Percentiles rank a stretch among this genome's conserved stretches.
Evolutionary conservation across 2,888 invertebrate genomes (phyloP).

Genomic region (Lathronympha strigana): DNA sequence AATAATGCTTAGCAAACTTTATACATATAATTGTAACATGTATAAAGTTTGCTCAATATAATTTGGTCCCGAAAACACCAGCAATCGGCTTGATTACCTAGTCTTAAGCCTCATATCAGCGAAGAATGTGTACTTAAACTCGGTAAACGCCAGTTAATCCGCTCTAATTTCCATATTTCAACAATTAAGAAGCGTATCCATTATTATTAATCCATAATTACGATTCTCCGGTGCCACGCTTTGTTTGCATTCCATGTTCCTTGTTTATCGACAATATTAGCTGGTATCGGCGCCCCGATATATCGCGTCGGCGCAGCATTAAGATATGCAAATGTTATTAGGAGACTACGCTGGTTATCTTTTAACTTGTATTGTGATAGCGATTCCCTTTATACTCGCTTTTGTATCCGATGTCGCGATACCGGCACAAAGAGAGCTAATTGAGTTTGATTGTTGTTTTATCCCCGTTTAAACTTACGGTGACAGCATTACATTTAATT

Average conservation of each 20-base stretch:
- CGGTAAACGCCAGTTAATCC: constrained; percentile 48
- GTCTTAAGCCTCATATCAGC: constrained; percentile 35
- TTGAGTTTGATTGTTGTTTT: constrained; percentile 42
- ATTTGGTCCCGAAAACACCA: not conserved
- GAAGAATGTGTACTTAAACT: constrained; percentile 44
- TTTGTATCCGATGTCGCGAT: constrained; percentile 60
- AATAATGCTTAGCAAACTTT: too few species aligned
- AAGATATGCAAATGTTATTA: constrained; percentile 78
- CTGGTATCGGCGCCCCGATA: constrained; percentile 53
- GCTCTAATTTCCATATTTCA: constrained; percentile 60
- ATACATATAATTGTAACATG: too few species aligned
- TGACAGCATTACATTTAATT: constrained; percentile 33
- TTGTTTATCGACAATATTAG: constrained; percentile 67
- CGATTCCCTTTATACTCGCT: constrained; percentile 56
- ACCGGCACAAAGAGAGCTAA: constrained; percentile 48
- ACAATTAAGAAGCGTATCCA: constrained; percentile 58
- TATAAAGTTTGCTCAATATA: not conserved
- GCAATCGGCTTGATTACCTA: not conserved
- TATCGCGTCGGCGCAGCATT: constrained; percentile 56
- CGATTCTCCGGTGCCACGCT: constrained; percentile 56
- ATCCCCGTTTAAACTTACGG: constrained; percentile 29
- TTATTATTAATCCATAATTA: constrained; percentile 74
- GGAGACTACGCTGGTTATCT: constrained; percentile 66
- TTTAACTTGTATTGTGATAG: constrained; percentile 62
- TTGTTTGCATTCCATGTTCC: constrained; percentile 59